phyloP scores from a whole-genome alignment of 2,888 invertebrate genomes.

The Dryadula phaetusa region DNA sequence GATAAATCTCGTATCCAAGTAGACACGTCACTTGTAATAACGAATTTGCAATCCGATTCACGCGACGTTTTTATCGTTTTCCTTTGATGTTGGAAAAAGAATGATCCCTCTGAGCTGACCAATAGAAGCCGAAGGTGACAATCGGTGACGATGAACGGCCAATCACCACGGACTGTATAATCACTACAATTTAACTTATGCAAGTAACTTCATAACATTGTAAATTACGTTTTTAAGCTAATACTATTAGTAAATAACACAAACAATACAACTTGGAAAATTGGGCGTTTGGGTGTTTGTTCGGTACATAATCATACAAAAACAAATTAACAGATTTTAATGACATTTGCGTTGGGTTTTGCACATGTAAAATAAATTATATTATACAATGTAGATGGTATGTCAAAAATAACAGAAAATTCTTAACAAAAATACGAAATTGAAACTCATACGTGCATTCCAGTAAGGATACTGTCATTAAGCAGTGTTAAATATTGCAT shows the following conservation, averaged over 20 bases:
- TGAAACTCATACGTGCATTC: neutral
- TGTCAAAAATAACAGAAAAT: too few species aligned
- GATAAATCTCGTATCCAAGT: slow-evolving; percentile 69
- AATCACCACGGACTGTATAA: slow-evolving; percentile 31
- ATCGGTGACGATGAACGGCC: slow-evolving; percentile 28
- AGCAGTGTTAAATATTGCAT: slow-evolving; percentile 3
- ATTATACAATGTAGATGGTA: too few species aligned
- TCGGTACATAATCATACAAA: neutral
- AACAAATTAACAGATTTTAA: too few species aligned
- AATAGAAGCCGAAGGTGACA: slow-evolving; percentile 39
- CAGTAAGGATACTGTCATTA: neutral
- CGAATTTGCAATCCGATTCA: slow-evolving; percentile 76
- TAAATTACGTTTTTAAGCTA: too few species aligned
- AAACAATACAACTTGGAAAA: too few species aligned
- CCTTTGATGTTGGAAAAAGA: slow-evolving; percentile 47
- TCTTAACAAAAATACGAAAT: neutral
- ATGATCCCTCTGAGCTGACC: slow-evolving; percentile 45
- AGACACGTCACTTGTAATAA: slow-evolving; percentile 74
- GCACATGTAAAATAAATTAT: too few species aligned
- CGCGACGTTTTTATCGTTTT: slow-evolving; percentile 41
- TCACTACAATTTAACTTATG: slow-evolving; percentile 6
- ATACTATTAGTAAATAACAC: too few species aligned
- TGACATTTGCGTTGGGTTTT: too few species aligned
- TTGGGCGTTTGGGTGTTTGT: neutral
- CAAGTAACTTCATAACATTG: neutral